Evolutionary conservation across 1,140 invertebrate genomes (phyloP), one percentile per base, ranked within the genome.

Genomic region (Callitettix versicolor): DNA sequence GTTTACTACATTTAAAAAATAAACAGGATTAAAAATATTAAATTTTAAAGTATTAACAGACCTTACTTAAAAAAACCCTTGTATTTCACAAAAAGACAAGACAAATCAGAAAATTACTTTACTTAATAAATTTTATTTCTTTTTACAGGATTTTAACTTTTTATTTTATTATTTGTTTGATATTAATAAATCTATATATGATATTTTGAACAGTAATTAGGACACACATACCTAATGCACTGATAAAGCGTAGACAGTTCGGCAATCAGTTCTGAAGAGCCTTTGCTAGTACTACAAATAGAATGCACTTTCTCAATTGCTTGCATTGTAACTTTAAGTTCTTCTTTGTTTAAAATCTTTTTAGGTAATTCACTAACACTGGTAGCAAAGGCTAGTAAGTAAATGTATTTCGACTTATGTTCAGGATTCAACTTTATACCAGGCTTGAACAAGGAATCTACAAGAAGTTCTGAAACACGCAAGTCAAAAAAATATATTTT

Each of bases 341-440:
- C 93, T 61, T 91, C 89, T 68, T 89, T 88, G 64, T 85, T 86
- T 3, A 82, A 69, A 3, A 67, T 69, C 58, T 78, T 71, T 65
- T 81, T 78, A n/a, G 68, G 62, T 18, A 78, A 77, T 69, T 98
- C 95, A 63, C 84, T 85, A 0, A 98, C 93, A 69, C 91, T 94
- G 1, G 92, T 84, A 7, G 94, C 91, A 74, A 98, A 99, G 2
- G 95, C 92, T 53, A 98, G 70, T 36, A 99, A 72, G 72, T 88
- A 92, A 64, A 98, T 90, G 66, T 99, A 99, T 69, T 98, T 99
- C 2, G 91, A 83, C 73, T 96, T 95, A 67, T 98, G 93, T 65
- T 99, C 95, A 0, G 88, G 89, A 72, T 97, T 95, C 40, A 98
- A 74, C 74, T 96, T 95, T 2, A 88, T 84, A 12, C 88, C 88